These are phyloP conservation scores for Hydractinia echinata DNA, from an alignment of 30 jellyfish, hydroid and myxozoan species.

Conservation along the genomic window DNA sequence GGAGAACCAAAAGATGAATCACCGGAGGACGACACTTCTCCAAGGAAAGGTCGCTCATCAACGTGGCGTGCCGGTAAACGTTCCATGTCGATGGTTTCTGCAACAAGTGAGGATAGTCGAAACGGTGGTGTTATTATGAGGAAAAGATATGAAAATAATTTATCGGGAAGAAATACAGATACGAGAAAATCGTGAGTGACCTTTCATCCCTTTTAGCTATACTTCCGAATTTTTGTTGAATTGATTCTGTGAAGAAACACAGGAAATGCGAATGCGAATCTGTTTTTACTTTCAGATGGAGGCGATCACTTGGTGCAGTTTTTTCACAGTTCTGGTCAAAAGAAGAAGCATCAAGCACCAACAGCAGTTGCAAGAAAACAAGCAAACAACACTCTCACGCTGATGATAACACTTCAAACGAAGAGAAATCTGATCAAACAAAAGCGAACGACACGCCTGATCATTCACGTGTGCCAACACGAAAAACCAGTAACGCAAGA, in stretches of 20 bases:
- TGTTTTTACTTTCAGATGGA: constrained; percentile 41
- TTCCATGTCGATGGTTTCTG: constrained; percentile 21
- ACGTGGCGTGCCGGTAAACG: constrained; percentile 17
- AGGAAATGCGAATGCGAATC: too few species aligned
- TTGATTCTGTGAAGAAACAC: not conserved
- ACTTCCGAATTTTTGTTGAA: not conserved
- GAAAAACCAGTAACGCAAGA: constrained; percentile 21
- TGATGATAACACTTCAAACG: constrained; percentile 1
- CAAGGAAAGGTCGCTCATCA: constrained; percentile 15
- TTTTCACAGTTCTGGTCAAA: constrained; percentile 78
- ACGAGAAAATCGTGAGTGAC: constrained; percentile 67
- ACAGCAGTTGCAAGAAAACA: not conserved
- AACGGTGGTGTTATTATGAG: constrained; percentile 1
- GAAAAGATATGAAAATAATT: not conserved
- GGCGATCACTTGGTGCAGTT: constrained; percentile 95
- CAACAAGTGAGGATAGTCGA: constrained; percentile 26
- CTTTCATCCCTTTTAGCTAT: not conserved
- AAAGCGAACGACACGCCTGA: not conserved
- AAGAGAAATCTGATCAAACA: not conserved
- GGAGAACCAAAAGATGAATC: constrained; percentile 41
- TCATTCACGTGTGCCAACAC: constrained; percentile 6
- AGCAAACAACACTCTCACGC: not conserved
- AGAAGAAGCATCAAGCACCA: constrained; percentile 49
- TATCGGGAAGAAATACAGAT: constrained; percentile 40
- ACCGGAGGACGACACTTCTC: constrained; percentile 31